Conservation (phyloP, 2,113 vertebrate species). For the Ceyx margarethae region DNA sequence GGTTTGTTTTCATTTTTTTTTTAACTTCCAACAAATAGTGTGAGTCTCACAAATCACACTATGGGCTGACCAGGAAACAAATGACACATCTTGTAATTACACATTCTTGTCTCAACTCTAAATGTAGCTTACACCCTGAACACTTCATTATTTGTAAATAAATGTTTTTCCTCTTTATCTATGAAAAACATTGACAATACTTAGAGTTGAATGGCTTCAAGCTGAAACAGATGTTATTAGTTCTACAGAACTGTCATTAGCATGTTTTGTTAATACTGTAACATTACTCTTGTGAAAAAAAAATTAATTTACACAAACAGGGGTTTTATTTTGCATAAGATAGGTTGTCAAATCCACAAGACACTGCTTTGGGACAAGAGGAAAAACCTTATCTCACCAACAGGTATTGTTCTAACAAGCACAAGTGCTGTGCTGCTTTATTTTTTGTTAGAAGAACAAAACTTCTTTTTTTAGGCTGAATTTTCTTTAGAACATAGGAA, state of each 20-base stretch:
- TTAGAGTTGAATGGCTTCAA: slow-evolving; percentile 14
- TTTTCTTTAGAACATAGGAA: not conserved
- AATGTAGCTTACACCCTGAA: not conserved
- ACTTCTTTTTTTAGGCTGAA: not conserved
- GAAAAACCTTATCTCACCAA: not conserved
- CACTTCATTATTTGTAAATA: not conserved
- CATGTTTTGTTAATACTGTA: not conserved
- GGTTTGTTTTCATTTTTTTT: not conserved
- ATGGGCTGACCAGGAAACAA: not conserved
- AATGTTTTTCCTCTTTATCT: not conserved
- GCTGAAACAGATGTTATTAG: not conserved
- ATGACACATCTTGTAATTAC: not conserved
- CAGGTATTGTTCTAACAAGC: not conserved
- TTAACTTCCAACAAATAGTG: not conserved
- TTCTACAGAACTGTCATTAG: not conserved
- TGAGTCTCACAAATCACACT: not conserved
- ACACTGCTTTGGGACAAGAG: not conserved
- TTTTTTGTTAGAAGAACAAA: not conserved
- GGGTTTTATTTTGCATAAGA: not conserved
- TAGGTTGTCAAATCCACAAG: not conserved
- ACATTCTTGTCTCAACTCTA: not conserved
- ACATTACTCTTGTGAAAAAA: not conserved
- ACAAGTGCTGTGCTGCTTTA: not conserved
- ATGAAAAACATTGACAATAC: not conserved
- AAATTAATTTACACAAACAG: not conserved